Evolutionary conservation across 1,140 invertebrate species (phyloP), one percentile per base, ranked within the genome.

Genomic region (Bursaphelenchus mucronatus): DNA sequence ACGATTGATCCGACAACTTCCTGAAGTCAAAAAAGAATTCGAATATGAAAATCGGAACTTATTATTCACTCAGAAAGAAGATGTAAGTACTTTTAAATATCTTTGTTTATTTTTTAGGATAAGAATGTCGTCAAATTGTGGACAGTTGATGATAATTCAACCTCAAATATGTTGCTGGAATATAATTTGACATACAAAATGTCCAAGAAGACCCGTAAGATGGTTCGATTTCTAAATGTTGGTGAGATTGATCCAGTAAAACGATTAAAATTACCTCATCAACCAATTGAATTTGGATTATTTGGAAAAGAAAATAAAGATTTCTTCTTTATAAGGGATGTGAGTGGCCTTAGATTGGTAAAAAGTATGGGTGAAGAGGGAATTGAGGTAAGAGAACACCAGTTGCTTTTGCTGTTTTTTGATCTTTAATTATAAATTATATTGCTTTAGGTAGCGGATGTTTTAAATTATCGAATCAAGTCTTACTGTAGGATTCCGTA

Each of bases 401-500:
- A 30, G 30, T 30, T 3, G 1, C 6, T 7, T n/a, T 54, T 54
- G 19, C 52, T 54, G 15, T 54, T 54, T 13, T n/a, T 49, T 49
- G 47, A 6, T n/a, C 13, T n/a, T n/a, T 6, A n/a, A 4, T 49
- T n/a, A 49, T n/a, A n/a, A 49, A 49, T 19, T n/a, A 21, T 54
- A 19, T n/a, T n/a, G 13, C 11, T 54, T 54, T 54, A 54, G 52
- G 17, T 30, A 11, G 17, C 21, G 40, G 45, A 13, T n/a, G 13
- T 59, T n/a, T 43, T n/a, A 6, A 50, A 45, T n/a, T 59, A 44
- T 39, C 57, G 40, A 30, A 11, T 59, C 1, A n/a, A 13, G 40
- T 39, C 41, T 1, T 59, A 44, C 40, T 39, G 45, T n/a, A 39
- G 39, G 40, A 50, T 59, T 13, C 40, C 57, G 13, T 50, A 59